Evolutionary conservation across 2,797 vertebrate genomes (phyloP).

Genomic region (Phylloscopus collybita): DNA sequence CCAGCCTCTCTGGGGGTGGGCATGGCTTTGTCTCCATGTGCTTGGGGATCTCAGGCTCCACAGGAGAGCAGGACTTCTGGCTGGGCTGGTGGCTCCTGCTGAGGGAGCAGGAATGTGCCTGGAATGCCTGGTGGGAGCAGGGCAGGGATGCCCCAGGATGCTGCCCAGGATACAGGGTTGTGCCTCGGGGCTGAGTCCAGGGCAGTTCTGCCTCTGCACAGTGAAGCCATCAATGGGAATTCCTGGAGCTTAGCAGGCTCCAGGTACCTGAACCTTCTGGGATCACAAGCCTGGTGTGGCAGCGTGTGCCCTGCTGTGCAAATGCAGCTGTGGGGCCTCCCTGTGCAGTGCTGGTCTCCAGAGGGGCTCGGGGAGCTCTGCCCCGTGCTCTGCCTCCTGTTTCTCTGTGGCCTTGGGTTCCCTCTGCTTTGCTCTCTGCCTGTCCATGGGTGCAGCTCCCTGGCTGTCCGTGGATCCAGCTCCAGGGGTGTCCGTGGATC

Average conservation of each 20-base stretch:
- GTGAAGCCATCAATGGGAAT: neutral
- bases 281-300: neutral
- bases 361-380: neutral
- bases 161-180: neutral
- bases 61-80: neutral
- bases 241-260: neutral
- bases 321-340: neutral
- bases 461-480: neutral
- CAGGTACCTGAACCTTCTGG: neutral
- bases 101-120: neutral
- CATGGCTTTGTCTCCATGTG: fast-evolving
- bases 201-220: neutral
- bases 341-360: neutral
- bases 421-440: neutral
- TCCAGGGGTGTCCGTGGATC: neutral
- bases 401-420: neutral
- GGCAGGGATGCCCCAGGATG: neutral
- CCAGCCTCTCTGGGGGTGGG: neutral
- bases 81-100: neutral
- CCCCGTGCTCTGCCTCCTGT: neutral
- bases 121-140: neutral
- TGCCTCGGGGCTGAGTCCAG: neutral
- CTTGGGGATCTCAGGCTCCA: neutral
- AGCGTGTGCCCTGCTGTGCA: neutral
- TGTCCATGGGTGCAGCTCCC: neutral